Evolutionary conservation across 2,797 vertebrate genomes (phyloP).

Genomic region (Lacerta agilis): DNA sequence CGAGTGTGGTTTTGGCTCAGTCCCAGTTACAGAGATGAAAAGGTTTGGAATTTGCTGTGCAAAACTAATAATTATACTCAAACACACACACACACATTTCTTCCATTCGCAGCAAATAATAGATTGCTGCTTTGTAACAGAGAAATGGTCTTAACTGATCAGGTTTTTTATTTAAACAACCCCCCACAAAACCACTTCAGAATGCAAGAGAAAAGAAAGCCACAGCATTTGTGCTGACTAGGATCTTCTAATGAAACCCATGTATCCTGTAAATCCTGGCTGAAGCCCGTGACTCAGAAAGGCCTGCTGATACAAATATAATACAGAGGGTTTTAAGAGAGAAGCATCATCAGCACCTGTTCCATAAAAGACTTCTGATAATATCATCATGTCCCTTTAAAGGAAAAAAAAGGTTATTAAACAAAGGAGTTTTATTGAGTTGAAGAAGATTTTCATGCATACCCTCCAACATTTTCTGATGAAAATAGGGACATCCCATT

Average conservation of each 20-base stretch:
- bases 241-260: slow-evolving; percentile 38
- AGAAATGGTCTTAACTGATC: slow-evolving; percentile 34
- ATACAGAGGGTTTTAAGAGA: neutral
- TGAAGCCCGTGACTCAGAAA: slow-evolving; percentile 30
- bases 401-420: neutral
- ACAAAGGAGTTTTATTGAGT: neutral
- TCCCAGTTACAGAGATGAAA: neutral
- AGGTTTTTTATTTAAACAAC: neutral
- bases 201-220: slow-evolving; percentile 23
- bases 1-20: neutral
- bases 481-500: too few species aligned
- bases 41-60: neutral
- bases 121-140: neutral
- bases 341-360: neutral
- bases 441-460: neutral
- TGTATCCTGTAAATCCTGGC: slow-evolving; percentile 29
- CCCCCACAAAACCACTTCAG: slow-evolving; percentile 36
- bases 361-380: neutral
- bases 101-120: neutral
- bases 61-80: neutral
- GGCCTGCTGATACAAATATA: neutral
- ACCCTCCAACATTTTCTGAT: neutral
- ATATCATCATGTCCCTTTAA: neutral
- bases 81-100: neutral
- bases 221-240: slow-evolving; percentile 3